Base-by-base conservation (phyloP, 37 sponge, comb jelly and placozoan species). In the Amphimedon queenslandica region DNA sequence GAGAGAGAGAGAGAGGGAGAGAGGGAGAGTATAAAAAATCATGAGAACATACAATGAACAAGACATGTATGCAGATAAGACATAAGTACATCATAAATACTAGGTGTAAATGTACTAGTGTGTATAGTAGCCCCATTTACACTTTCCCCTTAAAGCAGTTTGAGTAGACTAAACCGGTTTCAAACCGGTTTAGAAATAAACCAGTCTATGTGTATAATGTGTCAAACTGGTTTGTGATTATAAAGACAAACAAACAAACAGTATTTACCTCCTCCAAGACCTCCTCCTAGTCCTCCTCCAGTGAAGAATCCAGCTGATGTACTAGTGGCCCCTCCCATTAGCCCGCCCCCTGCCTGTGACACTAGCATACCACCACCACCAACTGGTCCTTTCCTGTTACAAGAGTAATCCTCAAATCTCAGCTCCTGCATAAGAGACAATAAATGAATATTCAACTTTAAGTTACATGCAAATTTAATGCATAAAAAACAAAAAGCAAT, bases 391-490 rank as follows among this genome's bases (percentile, higher is more conserved):
- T 92, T 91, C 2, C 96, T 82, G 23, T 76, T 79, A 10, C 79
- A 67, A 33, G 24, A 10, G 80, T 95, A 95, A 70, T 95, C 96
- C 43, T 88, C 93, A 68, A 67, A 76, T 31, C 96, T 57, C 35
- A 95, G 72, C 37, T 94, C 95, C 89, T 93, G 36, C 42, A n/a
- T 23, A 40, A 58, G 51, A 43, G 6, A 21, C 27, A 51, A 74
- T 24, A 27, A 32, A 21, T 41, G 40, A 11, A 4, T 8, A 25
- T 4, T 6, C 4, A 38, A 51, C 56, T 51, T 55, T 4, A 29
- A n/a, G n/a, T n/a, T 32, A 33, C 24, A n/a, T 32, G 66, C 18
- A 1, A 30, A 1, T 37, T 20, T 1, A 37, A 11, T n/a, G 5
- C 36, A 18, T 35, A 64, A 31, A 64, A 24, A 37, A 42, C 47